Evolutionary conservation across 1,140 invertebrate genomes (phyloP).

Genomic region (Adoxophyes honmai): DNA sequence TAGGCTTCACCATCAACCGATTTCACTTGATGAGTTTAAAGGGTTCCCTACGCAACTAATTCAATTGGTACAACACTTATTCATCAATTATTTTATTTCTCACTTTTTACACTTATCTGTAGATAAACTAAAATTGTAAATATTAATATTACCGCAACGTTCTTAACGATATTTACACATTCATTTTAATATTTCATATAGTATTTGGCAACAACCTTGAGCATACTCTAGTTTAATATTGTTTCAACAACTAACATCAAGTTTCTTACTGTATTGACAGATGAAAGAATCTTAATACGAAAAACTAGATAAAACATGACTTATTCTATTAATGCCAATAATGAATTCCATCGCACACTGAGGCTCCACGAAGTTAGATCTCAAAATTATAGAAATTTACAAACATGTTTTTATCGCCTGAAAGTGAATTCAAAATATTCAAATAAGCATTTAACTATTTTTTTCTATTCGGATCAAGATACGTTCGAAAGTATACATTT

Average conservation of each 20-base stretch:
- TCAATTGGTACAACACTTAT: neutral
- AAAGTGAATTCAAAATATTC: no score
- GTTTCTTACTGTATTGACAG: neutral
- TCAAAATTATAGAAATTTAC: no score
- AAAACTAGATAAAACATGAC: neutral
- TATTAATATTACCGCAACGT: conserved; percentile 18
- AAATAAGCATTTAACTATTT: no score
- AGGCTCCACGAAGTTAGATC: no score
- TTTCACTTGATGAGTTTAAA: neutral
- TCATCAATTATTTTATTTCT: conserved; percentile 1
- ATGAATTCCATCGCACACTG: no score
- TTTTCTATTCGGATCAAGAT: no score
- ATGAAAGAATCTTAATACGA: neutral
- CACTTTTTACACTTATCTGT: conserved; percentile 6
- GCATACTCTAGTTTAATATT: conserved; percentile 21
- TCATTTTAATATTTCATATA: conserved; percentile 16
- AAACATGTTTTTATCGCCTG: no score
- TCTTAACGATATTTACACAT: conserved; percentile 22
- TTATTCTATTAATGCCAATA: no score
- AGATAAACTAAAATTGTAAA: conserved; percentile 7
- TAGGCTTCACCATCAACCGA: neutral
- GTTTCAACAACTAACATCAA: conserved; percentile 13
- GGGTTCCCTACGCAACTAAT: neutral
- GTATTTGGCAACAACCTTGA: conserved; percentile 39
- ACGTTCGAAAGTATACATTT: neutral